Conservation (phyloP, 2,888 invertebrate species). For the Augochlorella aurata region DNA sequence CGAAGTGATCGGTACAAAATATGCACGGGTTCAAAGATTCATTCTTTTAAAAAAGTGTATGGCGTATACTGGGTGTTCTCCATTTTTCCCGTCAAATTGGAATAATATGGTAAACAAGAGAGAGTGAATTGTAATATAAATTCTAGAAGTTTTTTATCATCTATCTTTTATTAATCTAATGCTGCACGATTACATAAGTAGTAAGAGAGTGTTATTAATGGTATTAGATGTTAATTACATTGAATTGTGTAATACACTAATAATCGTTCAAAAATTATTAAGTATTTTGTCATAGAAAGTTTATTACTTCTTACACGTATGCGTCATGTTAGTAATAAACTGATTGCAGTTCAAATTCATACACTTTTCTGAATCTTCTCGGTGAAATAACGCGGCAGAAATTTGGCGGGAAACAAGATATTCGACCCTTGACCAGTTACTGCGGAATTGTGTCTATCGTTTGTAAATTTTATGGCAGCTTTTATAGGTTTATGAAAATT, state of each 20-base stretch:
- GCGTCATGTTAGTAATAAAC: no score
- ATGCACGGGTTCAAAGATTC: background rate
- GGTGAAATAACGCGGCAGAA: no score
- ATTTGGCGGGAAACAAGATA: background rate
- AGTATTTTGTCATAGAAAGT: no score
- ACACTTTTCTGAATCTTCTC: background rate
- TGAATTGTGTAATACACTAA: no score
- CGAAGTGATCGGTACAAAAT: conserved; percentile 1
- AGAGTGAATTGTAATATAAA: no score
- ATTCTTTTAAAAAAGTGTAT: background rate
- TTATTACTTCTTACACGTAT: no score
- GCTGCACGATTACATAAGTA: background rate
- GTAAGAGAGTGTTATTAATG: background rate
- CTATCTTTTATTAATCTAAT: no score
- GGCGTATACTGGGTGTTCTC: background rate
- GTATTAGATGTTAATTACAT: no score
- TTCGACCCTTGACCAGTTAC: no score
- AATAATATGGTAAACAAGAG: background rate
- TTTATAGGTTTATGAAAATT: background rate
- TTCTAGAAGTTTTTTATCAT: no score
- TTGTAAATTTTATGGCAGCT: background rate
- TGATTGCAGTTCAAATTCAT: background rate
- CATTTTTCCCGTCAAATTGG: background rate
- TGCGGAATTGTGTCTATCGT: no score
- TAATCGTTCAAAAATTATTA: background rate